Evolutionary conservation across 30 jellyfish, hydroid and myxozoan species (phyloP).

Genomic region (Phacellophora camtschatica): DNA sequence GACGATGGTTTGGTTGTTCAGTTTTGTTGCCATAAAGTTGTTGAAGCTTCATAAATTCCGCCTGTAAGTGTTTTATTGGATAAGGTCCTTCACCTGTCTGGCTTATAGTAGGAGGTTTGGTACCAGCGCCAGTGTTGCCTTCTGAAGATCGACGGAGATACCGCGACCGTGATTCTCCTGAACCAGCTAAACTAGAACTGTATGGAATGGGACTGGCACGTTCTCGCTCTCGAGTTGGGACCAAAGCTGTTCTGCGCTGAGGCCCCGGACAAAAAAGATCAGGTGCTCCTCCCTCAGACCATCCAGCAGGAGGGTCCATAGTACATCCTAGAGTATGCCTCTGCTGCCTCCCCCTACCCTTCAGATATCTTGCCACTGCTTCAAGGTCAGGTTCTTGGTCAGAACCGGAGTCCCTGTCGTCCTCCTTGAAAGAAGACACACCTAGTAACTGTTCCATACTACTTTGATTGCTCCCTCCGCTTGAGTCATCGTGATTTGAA

Average conservation of each 20-base stretch:
- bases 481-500: slow-evolving; percentile 54
- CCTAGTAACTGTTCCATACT: slow-evolving; percentile 64
- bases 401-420: slow-evolving; percentile 84
- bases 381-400: slow-evolving; percentile 95
- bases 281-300: slow-evolving; percentile 54
- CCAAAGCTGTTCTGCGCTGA: slow-evolving; percentile 71
- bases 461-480: slow-evolving; percentile 68
- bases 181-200: slow-evolving; percentile 35
- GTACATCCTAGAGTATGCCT: slow-evolving; percentile 84
- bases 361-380: slow-evolving; percentile 79
- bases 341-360: slow-evolving; percentile 84
- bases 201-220: slow-evolving; percentile 88
- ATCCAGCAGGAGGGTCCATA: slow-evolving; percentile 60
- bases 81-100: slow-evolving; percentile 73
- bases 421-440: slow-evolving; percentile 70
- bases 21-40: slow-evolving; percentile 65
- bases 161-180: slow-evolving; percentile 53
- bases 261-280: slow-evolving; percentile 53
- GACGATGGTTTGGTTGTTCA: slow-evolving; percentile 50
- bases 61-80: slow-evolving; percentile 68
- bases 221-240: slow-evolving; percentile 83
- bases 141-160: slow-evolving; percentile 86
- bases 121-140: slow-evolving; percentile 80
- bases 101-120: slow-evolving; percentile 33
- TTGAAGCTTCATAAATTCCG: slow-evolving; percentile 69